Evolutionary conservation across 2,113 vertebrate species (phyloP).

Genomic region (Otocyon megalotis): DNA sequence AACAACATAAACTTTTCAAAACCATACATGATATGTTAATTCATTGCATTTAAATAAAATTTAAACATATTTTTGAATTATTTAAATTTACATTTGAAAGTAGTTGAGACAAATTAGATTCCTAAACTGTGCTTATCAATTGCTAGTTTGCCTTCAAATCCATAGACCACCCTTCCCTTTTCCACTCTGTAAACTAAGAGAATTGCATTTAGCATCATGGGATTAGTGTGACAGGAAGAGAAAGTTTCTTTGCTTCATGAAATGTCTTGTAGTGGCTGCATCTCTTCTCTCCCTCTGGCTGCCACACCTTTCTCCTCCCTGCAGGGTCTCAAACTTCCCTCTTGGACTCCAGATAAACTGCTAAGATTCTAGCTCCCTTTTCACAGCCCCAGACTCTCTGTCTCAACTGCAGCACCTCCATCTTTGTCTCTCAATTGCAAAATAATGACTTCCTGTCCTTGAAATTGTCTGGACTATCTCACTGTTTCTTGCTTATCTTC

Average conservation of each 20-base stretch:
- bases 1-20: neutral
- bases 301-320: neutral
- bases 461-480: neutral
- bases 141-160: neutral
- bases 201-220: neutral
- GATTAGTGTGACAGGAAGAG: neutral
- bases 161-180: accelerated
- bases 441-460: neutral
- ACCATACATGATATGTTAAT: too few species aligned
- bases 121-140: neutral
- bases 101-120: neutral
- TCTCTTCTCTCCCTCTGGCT: neutral
- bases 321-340: too few species aligned
- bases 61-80: neutral
- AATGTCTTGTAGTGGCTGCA: neutral
- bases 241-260: neutral
- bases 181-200: neutral
- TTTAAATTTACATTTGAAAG: neutral
- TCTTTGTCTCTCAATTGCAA: neutral
- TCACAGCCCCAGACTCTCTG: neutral
- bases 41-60: too few species aligned
- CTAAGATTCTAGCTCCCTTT: neutral
- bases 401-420: accelerated
- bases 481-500: neutral
- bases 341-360: neutral